Evolutionary conservation across 2,888 invertebrate genomes (phyloP).

Genomic region (Malacosoma neustria): DNA sequence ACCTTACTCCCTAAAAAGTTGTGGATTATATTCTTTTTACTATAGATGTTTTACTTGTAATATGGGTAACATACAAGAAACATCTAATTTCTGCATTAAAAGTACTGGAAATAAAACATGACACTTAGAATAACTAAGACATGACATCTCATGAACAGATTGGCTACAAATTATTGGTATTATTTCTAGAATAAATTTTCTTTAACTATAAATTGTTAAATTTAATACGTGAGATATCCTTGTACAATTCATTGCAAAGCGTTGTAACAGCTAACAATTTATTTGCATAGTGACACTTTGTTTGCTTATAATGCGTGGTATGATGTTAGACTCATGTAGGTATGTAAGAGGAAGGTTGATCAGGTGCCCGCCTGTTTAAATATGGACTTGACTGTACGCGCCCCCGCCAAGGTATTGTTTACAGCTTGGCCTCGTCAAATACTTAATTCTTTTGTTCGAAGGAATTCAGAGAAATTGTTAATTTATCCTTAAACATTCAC

Average conservation of each 20-base stretch:
- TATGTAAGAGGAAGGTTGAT: conserved; percentile 41
- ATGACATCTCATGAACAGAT: too few relatives aligned
- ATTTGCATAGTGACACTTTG: conserved; percentile 13
- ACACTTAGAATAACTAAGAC: too few relatives aligned
- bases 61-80: too few relatives aligned
- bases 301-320: conserved; percentile 12
- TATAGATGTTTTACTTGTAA: too few relatives aligned
- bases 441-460: conserved; percentile 1
- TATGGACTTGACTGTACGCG: conserved; percentile 27
- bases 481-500: background rate
- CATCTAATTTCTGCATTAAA: too few relatives aligned
- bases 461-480: background rate
- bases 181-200: too few relatives aligned
- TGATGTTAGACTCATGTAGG: conserved; percentile 26
- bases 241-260: background rate
- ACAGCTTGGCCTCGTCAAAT: background rate
- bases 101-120: too few relatives aligned
- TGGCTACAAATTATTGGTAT: too few relatives aligned
- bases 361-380: conserved; percentile 43
- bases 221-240: too few relatives aligned
- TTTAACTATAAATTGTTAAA: too few relatives aligned
- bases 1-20: too few relatives aligned
- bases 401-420: conserved; percentile 25
- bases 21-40: too few relatives aligned
- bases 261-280: conserved; percentile 2